These are phyloP conservation scores for Gastrophysa polygoni DNA, from an alignment of 2,888 invertebrate genomes.

Conservation along the genomic window DNA sequence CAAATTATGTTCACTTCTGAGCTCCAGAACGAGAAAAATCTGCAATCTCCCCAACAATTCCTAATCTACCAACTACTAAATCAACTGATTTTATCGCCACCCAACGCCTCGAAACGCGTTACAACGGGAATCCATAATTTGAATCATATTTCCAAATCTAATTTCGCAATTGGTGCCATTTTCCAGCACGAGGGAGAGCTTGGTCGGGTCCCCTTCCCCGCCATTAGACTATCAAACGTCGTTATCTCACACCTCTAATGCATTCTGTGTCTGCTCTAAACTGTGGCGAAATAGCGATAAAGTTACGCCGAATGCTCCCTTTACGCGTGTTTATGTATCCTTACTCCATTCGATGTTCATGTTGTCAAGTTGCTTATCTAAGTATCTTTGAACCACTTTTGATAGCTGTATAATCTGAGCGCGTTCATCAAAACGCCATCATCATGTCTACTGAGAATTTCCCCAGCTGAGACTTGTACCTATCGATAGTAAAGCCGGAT, in stretches of 20 bases:
- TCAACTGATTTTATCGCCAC: background rate
- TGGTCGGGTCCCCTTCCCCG: constrained; percentile 33
- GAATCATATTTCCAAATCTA: constrained; percentile 48
- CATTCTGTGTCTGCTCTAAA: constrained; percentile 53
- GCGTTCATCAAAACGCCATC: constrained; percentile 48
- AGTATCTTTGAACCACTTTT: constrained; percentile 49
- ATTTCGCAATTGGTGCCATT: constrained; percentile 46
- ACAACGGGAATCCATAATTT: constrained; percentile 40
- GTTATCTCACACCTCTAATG: constrained; percentile 57
- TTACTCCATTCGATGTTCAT: constrained; percentile 54
- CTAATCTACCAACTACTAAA: background rate
- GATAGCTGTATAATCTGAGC: constrained; percentile 47
- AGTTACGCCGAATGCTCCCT: constrained; percentile 58
- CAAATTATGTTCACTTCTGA: too few species aligned
- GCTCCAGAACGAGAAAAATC: too few species aligned
- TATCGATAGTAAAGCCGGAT: too few species aligned
- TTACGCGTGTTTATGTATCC: constrained; percentile 59
- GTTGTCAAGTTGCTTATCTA: constrained; percentile 49
- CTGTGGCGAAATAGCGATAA: constrained; percentile 55
- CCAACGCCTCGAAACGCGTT: constrained; percentile 22
- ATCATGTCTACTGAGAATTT: too few species aligned
- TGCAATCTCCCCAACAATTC: background rate
- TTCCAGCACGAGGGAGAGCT: constrained; percentile 37
- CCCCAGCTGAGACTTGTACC: too few species aligned
- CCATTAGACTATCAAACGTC: constrained; percentile 56